phyloP scores from a whole-genome alignment of 2,113 vertebrate genomes.

The Pithys albifrons region DNA sequence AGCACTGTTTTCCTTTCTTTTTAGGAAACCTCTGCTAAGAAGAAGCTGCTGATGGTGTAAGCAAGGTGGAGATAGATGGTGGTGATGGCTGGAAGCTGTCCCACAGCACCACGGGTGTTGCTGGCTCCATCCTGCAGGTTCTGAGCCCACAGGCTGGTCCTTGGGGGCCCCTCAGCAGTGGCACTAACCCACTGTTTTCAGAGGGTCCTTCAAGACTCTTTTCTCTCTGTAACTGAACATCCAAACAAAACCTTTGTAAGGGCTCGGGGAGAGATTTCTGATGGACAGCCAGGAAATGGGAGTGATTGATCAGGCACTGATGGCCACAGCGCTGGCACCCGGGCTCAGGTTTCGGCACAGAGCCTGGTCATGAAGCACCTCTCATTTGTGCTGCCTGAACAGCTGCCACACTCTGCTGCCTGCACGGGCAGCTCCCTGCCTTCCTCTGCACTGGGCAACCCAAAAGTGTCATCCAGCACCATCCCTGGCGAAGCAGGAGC shows the following conservation, averaged over 20 bases:
- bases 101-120: neutral
- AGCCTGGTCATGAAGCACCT: neutral
- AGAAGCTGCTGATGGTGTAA: neutral
- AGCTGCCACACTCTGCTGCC: neutral
- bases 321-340: neutral
- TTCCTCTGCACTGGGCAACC: neutral
- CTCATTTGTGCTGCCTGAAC: constrained; percentile 22
- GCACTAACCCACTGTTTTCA: neutral
- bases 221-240: neutral
- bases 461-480: neutral
- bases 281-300: constrained; percentile 59
- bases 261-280: neutral
- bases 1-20: neutral
- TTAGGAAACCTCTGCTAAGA: neutral
- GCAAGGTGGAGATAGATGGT: neutral
- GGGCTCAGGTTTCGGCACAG: constrained; percentile 45
- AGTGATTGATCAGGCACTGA: constrained; percentile 42
- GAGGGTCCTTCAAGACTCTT: neutral
- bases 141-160: neutral
- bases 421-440: neutral
- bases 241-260: constrained; percentile 35
- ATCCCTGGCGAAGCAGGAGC: neutral
- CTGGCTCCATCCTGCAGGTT: rapidly evolving
- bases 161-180: neutral
- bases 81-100: neutral